Base-by-base conservation (phyloP, 92 coral and sea anemone genomes). In the Porites rus region DNA sequence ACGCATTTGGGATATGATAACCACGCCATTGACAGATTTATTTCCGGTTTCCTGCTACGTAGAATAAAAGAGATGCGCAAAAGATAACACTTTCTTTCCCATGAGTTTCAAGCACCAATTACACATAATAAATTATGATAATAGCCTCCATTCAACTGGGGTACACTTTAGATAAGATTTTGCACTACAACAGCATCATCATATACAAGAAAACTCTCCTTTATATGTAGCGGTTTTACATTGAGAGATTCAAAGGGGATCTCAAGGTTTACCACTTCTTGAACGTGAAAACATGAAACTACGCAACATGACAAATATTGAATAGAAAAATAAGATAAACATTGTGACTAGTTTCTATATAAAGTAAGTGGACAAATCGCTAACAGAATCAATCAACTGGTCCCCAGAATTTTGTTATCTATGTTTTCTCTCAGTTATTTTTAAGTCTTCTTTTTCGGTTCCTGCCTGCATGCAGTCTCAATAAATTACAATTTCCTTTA, bases 1-100 rank as follows among this genome's bases (percentile, higher is more conserved):
- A 21, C 66, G 73, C 20, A 65, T 65, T 43, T 65, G 72, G 46
- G 73, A 60, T 66, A 13, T 19, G 74, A 25, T 69, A 69, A 69
- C 74, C 1, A 60, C 12, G 70, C 69, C 56, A 28, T 38, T 61
- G 70, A 63, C 67, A 62, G 59, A 9, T 13, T 9, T 50, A 79
- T 21, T 79, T 65, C 83, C 83, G 19, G 64, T 53, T 9, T 12
- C 24, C 28, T 17, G 8, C 8, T 8, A 12, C 17, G 74, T 38
- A 38, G 46, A 38, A 38, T 38, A 38, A 38, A 38, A 38, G 46
- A 31, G 16, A 51, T 66, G 17, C 19, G 22, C 21, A 22, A 17
- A 19, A 19, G 11, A 9, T 2, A 25, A 66, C 21, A 10, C 10
- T 6, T 3, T 6, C 28, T 13, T 10, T 19, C 22, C 25, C 25